Base-by-base conservation (phyloP, 2,113 vertebrate species). In the Sigmodon hispidus region DNA sequence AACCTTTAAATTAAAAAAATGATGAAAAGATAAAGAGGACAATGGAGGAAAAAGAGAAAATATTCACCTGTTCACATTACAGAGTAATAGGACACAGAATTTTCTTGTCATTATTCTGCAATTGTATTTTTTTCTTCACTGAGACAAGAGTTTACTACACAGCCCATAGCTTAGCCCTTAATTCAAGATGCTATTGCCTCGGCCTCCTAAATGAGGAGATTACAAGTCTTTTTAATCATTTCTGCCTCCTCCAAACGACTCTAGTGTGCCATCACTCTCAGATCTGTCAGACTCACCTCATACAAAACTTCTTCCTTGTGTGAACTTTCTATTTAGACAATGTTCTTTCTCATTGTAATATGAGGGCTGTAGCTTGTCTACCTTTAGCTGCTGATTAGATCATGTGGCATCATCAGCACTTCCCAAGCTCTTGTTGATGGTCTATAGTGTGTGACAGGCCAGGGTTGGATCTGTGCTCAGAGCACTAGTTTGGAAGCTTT, bases 401-500 rank as follows among this genome's bases (percentile, higher is more conserved):
- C 12, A 19, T 40, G 50, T 9, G 52, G 21, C 34, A 3, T 43
- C 70, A 52, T 79, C 31, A 45, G 1, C 63, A 69, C 83, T 91
- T 5, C 83, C 40, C 15, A 81, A 87, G 15, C 9, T 31, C 43
- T 61, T 65, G 61, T 22, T 55, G 65, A 55, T n/a, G 12, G 24
- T 24, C 19, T 67, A 2, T 50, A 12, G 4, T 29, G 3, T 67
- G 50, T 87, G 48, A 72, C 10, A 7, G n/a, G 43, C 26, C 11
- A 77, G 15, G 4, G 29, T 85, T 80, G 36, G 55, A 91, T 57
- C 50, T 36, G 77, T 85, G 52, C 19, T 87, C 57, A 96, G 48
- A 70, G 75, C 50, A 90, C 50, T 87, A 34, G 52, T 75, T 91
- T 91, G 87, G 85, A 93, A 61, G 73, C 1, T 15, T 69, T 89